Conservation (phyloP, 2,797 vertebrate species). For the Todus mexicanus region DNA sequence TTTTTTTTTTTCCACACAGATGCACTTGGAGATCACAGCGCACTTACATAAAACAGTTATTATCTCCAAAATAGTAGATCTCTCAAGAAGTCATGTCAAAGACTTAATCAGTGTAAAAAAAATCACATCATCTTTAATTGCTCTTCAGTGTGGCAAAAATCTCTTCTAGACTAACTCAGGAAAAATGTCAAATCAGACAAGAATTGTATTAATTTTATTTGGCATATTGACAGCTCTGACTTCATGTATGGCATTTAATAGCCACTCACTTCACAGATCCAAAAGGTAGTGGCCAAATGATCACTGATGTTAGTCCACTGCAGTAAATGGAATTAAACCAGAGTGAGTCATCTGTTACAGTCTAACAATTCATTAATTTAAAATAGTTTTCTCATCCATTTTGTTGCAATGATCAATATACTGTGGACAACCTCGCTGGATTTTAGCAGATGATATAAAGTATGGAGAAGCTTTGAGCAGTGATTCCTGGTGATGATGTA, state of each 20-base stretch:
- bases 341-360: neutral
- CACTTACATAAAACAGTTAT: neutral
- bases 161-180: neutral
- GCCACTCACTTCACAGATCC: neutral
- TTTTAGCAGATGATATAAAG: neutral
- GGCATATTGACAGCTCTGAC: neutral
- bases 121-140: conserved; percentile 6
- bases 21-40: neutral
- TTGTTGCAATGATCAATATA: neutral
- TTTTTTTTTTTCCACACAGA: neutral
- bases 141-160: neutral
- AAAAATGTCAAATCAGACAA: conserved; percentile 26
- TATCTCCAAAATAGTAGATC: neutral
- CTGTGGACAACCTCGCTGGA: neutral
- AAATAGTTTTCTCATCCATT: neutral
- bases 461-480: neutral
- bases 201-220: conserved; percentile 5
- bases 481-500: neutral
- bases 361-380: neutral
- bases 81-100: neutral
- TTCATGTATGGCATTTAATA: neutral
- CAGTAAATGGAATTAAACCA: neutral
- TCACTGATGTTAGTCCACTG: neutral
- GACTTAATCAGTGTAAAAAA: neutral
- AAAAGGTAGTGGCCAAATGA: neutral